Evolutionary conservation across 1,140 invertebrate genomes (phyloP), one percentile per base, ranked within the genome.

Genomic region (Samia ricini): DNA sequence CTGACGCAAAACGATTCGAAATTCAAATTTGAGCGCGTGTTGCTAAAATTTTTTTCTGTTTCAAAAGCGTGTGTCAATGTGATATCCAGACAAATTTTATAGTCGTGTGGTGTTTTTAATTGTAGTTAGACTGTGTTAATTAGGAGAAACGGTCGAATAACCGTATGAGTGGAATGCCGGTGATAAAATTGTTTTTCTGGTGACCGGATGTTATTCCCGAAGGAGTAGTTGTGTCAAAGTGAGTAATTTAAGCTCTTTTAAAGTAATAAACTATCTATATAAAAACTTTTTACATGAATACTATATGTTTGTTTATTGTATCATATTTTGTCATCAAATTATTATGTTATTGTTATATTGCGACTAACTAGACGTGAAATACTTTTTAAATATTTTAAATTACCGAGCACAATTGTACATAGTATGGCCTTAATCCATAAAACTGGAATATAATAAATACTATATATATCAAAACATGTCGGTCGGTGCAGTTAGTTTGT

Each of bases 1-100:
- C 55, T 69, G 66, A 70, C 75, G 72, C 64, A 21, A 26, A 61
- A 49, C 4, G 19, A 18, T 26, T 49, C 57, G 20, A 49, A 59
- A 59, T 59, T 59, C 33, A 57, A 57, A 33, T 49, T 50, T 42
- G 57, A 33, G 20, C 52, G 29, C 42, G 36, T 26, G 42, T 26
- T 59, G 42, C 18, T 59, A 20, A 49, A 29, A 22, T 52, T 52
- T 56, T 29, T 56, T 56, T 20, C 18, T 18, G 2, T n/a, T 18
- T 19, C 29, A 6, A n/a, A 29, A 2, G 4, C 26, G 26, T 29
- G 22, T 56, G 24, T 29, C n/a, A 10, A 56, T 20, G 56, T 57
- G 56, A 21, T 19, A 36, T 29, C 56, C 56, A 21, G 24, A 36
- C 19, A 57, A 57, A 57, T 57, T 19, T 21, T 21, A 20, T 15